Evolutionary conservation across 1,140 invertebrate genomes (phyloP).

Genomic region (Bombus confusus): DNA sequence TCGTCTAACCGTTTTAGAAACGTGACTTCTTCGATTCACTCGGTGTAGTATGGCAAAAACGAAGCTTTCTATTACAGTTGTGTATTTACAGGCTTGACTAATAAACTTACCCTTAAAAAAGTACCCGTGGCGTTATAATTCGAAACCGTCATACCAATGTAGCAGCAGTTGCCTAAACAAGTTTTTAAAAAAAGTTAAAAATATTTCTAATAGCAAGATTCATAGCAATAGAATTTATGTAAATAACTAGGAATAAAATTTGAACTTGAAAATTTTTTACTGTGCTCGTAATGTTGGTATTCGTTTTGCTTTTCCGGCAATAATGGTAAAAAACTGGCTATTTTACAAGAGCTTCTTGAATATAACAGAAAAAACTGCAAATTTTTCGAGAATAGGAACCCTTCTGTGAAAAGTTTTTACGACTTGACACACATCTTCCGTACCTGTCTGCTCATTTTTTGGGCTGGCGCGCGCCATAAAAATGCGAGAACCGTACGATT

Average conservation of each 20-base stretch:
- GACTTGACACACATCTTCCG: slow-evolving; percentile 59
- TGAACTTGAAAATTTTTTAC: neutral
- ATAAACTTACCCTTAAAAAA: too few relatives aligned
- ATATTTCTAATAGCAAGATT: neutral
- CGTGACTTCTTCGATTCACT: neutral
- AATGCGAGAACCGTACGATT: slow-evolving; percentile 60
- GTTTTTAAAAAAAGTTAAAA: too few relatives aligned
- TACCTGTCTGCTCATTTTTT: neutral
- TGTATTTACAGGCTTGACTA: too few relatives aligned
- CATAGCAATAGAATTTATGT: rapidly evolving
- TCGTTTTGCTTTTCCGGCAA: neutral
- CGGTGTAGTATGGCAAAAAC: neutral
- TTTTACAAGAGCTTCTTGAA: neutral
- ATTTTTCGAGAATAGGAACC: slow-evolving; percentile 11
- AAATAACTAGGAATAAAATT: too few relatives aligned
- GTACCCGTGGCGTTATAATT: rapidly evolving
- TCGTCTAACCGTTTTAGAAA: neutral
- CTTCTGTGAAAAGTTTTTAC: slow-evolving; percentile 54
- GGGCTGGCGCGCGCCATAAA: slow-evolving; percentile 44
- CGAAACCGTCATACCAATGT: too few relatives aligned
- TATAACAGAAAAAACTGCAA: slow-evolving; percentile 23
- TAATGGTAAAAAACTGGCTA: slow-evolving; percentile 24
- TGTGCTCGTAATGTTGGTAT: too few relatives aligned
- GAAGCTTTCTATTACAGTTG: too few relatives aligned
- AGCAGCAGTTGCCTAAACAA: rapidly evolving